phyloP scores from a whole-genome alignment of 2,888 invertebrate genomes.

The Lasioglossum morio region DNA sequence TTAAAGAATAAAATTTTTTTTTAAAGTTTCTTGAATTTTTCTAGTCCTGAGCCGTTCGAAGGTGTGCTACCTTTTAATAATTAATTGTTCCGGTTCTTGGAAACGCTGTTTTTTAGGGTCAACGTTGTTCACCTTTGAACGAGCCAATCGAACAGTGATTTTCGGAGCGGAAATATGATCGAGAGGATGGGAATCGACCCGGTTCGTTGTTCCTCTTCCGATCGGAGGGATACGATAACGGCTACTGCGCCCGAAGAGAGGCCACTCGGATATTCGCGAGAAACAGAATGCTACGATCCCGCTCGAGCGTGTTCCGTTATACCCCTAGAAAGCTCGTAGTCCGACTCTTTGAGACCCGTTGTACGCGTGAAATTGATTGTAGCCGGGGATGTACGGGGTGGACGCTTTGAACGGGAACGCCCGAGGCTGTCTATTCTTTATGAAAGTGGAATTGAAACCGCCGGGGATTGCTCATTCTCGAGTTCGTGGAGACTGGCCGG shows the following conservation, averaged over 20 bases:
- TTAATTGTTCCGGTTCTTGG: background rate
- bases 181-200: constrained; percentile 7
- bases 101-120: background rate
- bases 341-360: constrained; percentile 4
- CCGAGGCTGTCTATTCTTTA: background rate
- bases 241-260: background rate
- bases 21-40: too few relatives aligned
- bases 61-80: background rate
- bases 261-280: constrained; percentile 6
- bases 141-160: constrained; percentile 34
- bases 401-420: background rate
- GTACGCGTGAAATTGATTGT: constrained; percentile 31
- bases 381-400: background rate
- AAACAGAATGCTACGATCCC: constrained; percentile 1
- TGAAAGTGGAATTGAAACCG: background rate
- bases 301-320: background rate
- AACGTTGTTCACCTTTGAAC: background rate
- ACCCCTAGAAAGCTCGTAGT: background rate
- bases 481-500: background rate
- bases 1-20: background rate
- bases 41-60: too few relatives aligned
- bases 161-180: constrained; percentile 37
- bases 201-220: background rate
- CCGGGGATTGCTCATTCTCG: background rate
- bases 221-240: constrained; percentile 18